Evolutionary conservation across 2,888 invertebrate species (phyloP).

Genomic region (Rhamnusium bicolor): DNA sequence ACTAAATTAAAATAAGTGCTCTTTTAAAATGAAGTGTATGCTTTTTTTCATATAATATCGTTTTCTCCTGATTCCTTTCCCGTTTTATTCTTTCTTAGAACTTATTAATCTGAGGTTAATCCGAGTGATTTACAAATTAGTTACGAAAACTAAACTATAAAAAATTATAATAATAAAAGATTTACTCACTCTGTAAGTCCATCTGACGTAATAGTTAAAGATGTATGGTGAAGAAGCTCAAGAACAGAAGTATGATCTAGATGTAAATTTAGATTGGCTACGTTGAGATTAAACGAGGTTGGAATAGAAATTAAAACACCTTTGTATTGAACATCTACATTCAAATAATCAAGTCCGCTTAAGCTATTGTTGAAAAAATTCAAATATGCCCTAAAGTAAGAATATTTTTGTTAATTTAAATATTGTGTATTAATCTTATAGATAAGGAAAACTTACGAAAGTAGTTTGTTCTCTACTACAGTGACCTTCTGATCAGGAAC

Average conservation of each 20-base stretch:
- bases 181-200: not conserved
- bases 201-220: not conserved
- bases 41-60: too few relatives aligned
- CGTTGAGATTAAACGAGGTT: not conserved
- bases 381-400: not conserved
- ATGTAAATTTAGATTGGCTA: not conserved
- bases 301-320: conserved; percentile 1
- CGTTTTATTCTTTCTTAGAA: too few relatives aligned
- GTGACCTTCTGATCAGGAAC: not conserved
- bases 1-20: too few relatives aligned
- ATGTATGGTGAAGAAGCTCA: not conserved
- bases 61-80: too few relatives aligned
- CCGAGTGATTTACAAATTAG: too few relatives aligned
- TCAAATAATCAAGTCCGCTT: not conserved
- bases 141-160: too few relatives aligned
- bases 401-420: not conserved
- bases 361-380: not conserved
- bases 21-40: too few relatives aligned
- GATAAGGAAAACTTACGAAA: not conserved
- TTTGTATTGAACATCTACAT: not conserved
- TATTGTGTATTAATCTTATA: not conserved
- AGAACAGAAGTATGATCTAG: not conserved
- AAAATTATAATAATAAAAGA: too few relatives aligned
- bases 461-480: not conserved
- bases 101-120: too few relatives aligned